Conservation (phyloP, 2,888 invertebrate genomes). For the Epistrophe eligans region DNA sequence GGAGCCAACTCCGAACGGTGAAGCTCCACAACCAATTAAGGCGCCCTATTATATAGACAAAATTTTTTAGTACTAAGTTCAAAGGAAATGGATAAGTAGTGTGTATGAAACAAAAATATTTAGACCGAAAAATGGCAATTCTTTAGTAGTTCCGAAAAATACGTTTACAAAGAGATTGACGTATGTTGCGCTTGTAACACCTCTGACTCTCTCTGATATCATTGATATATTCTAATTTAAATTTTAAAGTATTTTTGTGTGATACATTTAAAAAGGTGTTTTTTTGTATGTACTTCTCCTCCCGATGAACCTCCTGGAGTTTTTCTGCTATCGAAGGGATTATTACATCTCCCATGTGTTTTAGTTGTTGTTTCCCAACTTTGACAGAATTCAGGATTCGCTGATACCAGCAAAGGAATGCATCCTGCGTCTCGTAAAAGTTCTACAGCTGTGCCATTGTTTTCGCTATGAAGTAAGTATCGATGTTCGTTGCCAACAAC, state of each 20-base stretch:
- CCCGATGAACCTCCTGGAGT: slow-evolving; percentile 95
- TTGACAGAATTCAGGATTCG: slow-evolving; percentile 94
- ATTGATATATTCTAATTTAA: background rate
- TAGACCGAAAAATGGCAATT: background rate
- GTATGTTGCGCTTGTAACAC: too few relatives aligned
- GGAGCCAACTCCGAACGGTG: slow-evolving; percentile 91
- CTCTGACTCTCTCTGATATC: background rate
- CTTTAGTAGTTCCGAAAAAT: too few relatives aligned
- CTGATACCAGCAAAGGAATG: slow-evolving; percentile 92
- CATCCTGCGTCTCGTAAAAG: slow-evolving; percentile 89
- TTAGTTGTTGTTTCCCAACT: slow-evolving; percentile 94
- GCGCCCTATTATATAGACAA: slow-evolving; percentile 85
- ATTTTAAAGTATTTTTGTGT: slow-evolving; percentile 55
- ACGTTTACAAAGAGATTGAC: too few relatives aligned
- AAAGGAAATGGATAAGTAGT: background rate
- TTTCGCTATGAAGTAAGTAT: slow-evolving; percentile 84
- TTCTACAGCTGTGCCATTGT: slow-evolving; percentile 89
- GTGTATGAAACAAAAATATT: slow-evolving; percentile 54
- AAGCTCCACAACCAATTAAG: slow-evolving; percentile 89
- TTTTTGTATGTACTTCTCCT: slow-evolving; percentile 87
- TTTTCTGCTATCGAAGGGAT: slow-evolving; percentile 91
- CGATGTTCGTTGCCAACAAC: slow-evolving; percentile 87
- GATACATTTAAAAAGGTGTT: slow-evolving; percentile 9
- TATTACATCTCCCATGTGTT: slow-evolving; percentile 90
- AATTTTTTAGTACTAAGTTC: slow-evolving; percentile 4